Evolutionary conservation across 30 jellyfish, hydroid and myxozoan genomes (phyloP).

Genomic region (Cassiopea andromeda): DNA sequence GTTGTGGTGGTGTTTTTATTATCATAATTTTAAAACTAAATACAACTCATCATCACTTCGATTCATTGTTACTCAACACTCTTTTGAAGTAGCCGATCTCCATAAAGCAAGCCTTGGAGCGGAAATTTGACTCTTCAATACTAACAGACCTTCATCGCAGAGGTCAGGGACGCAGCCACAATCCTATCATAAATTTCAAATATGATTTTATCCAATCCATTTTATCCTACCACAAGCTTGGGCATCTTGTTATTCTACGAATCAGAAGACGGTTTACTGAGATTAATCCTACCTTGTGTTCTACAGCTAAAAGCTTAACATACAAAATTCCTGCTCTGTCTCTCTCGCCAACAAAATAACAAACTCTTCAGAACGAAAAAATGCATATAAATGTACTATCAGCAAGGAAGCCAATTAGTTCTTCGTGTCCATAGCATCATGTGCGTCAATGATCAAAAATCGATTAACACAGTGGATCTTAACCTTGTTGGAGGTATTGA

Average conservation of each 20-base stretch:
- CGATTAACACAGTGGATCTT: too few species aligned
- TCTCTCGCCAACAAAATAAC: not conserved
- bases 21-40: not conserved
- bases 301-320: not conserved
- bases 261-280: slow-evolving; percentile 29
- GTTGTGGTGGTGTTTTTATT: not conserved
- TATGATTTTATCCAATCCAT: slow-evolving; percentile 6
- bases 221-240: slow-evolving; percentile 25
- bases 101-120: not conserved
- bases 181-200: slow-evolving; percentile 24
- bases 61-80: not conserved
- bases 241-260: slow-evolving; percentile 25
- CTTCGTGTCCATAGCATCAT: too few species aligned
- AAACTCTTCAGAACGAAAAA: not conserved
- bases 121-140: slow-evolving; percentile 12
- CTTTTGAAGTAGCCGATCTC: not conserved
- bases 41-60: not conserved
- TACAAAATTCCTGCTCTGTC: not conserved
- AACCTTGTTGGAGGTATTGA: too few species aligned
- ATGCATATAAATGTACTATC: not conserved
- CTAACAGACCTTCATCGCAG: slow-evolving; percentile 31
- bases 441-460: too few species aligned
- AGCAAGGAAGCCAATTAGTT: not conserved
- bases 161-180: slow-evolving; percentile 43
- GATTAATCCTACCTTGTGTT: slow-evolving; percentile 4